Conservation (phyloP, 2,113 vertebrate species). For the Peromyscus californicus region DNA sequence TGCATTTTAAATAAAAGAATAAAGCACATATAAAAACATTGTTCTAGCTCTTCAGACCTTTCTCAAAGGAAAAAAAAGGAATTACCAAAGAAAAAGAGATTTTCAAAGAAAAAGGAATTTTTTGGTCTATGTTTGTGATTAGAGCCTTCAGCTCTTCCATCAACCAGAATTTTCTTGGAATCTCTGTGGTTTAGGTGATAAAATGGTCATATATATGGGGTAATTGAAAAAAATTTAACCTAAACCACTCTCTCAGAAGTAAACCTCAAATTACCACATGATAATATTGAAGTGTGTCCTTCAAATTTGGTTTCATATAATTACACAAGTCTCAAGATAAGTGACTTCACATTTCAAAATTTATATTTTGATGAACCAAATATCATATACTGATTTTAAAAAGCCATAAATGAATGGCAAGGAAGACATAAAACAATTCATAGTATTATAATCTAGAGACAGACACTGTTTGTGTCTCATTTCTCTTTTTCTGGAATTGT, state of each 20-base stretch:
- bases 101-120: neutral
- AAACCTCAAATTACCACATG: neutral
- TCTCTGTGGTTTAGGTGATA: neutral
- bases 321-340: neutral
- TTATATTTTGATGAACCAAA: neutral
- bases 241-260: neutral
- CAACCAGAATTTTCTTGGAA: neutral
- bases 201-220: neutral
- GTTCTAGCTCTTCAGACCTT: neutral
- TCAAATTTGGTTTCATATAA: neutral
- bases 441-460: neutral
- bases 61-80: neutral
- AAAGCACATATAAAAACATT: neutral
- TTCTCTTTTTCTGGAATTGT: neutral
- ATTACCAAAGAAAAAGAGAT: neutral
- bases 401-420: neutral
- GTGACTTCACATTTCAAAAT: neutral
- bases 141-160: neutral
- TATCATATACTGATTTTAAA: neutral
- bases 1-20: constrained; percentile 10
- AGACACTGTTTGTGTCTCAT: neutral
- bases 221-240: neutral
- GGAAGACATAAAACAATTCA: neutral
- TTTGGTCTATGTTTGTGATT: neutral
- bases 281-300: neutral